phyloP scores from a whole-genome alignment of 1,140 invertebrate species.

The Kradibia gibbosae region DNA sequence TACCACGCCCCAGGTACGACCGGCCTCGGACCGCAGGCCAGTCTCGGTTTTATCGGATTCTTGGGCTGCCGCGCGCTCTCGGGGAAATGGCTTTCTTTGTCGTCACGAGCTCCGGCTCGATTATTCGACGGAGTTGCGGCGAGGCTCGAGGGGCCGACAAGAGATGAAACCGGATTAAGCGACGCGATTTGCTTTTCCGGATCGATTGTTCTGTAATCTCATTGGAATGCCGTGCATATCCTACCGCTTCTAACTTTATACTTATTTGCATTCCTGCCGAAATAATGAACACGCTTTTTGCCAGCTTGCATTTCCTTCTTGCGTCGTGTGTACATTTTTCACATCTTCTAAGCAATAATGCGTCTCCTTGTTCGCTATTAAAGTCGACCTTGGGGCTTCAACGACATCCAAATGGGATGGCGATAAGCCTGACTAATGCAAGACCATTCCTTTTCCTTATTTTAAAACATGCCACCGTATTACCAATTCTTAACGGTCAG shows the following conservation, averaged over 20 bases:
- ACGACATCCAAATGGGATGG: too few relatives aligned
- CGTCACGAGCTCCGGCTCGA: not conserved
- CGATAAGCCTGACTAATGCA: too few relatives aligned
- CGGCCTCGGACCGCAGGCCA: not conserved
- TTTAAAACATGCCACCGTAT: too few relatives aligned
- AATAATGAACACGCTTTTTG: too few relatives aligned
- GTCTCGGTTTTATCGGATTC: slow-evolving; percentile 15
- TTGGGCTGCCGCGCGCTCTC: not conserved
- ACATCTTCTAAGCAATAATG: too few relatives aligned
- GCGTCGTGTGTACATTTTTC: too few relatives aligned
- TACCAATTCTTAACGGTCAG: too few relatives aligned
- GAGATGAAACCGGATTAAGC: not conserved
- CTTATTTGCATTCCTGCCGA: not conserved
- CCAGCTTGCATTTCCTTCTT: too few relatives aligned
- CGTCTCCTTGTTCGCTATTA: too few relatives aligned
- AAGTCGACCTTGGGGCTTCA: too few relatives aligned
- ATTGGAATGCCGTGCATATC: not conserved
- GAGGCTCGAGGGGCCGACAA: too few relatives aligned
- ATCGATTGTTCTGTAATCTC: not conserved
- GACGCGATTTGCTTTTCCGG: slow-evolving; percentile 13
- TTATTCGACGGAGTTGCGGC: not conserved
- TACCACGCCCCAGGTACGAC: not conserved
- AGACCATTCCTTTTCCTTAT: too few relatives aligned
- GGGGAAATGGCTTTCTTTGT: slow-evolving; percentile 41
- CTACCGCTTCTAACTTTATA: not conserved